Evolutionary conservation across 2,888 invertebrate species (phyloP).

Genomic region (Diachrysia chrysitis): DNA sequence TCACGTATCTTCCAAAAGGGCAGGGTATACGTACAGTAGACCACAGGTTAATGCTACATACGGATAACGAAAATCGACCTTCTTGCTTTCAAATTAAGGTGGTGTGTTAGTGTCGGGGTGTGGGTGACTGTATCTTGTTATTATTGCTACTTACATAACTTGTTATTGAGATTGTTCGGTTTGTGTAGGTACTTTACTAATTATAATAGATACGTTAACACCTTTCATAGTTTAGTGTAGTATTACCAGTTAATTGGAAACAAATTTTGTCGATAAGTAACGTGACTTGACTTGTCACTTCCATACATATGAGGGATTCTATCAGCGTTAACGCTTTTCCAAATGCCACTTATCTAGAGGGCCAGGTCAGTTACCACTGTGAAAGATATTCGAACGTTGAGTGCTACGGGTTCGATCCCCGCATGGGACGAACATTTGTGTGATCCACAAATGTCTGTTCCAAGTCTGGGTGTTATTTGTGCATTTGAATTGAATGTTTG

Average conservation of each 20-base stretch:
- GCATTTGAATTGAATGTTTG: no score
- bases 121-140: slow-evolving; percentile 2
- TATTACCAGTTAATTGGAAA: background rate
- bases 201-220: background rate
- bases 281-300: no score
- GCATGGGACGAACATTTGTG: no score
- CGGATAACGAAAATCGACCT: background rate
- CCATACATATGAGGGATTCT: no score
- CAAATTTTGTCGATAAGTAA: background rate
- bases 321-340: no score
- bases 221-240: background rate
- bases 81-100: background rate
- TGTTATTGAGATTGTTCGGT: background rate
- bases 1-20: slow-evolving; percentile 32
- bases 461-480: no score
- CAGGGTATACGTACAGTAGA: slow-evolving; percentile 3
- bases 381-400: no score
- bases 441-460: no score
- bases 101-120: background rate
- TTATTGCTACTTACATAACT: background rate
- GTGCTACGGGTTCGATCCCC: no score
- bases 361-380: no score
- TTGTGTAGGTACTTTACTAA: background rate
- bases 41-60: no score
- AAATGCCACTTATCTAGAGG: no score